These are phyloP conservation scores for Sebastes jordani DNA, from an alignment of 2,797 vertebrate species.

Conservation along the genomic window DNA sequence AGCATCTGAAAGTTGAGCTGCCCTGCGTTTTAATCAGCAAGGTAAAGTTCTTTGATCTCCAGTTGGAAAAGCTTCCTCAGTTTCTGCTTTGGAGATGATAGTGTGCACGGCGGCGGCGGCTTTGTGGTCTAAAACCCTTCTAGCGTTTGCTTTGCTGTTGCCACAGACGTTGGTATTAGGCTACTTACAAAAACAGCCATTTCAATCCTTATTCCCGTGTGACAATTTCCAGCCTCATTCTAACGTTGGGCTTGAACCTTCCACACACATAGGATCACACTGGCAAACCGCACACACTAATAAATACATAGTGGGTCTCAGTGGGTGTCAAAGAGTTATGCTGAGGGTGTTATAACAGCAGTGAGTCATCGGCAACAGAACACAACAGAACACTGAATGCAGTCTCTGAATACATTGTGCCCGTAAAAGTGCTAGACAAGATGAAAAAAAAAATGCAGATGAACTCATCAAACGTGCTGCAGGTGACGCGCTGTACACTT, in stretches of 20 bases:
- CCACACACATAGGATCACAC: conserved; percentile 3
- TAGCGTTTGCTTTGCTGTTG: conserved; percentile 29
- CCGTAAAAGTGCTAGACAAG: conserved; percentile 16
- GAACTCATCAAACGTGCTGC: conserved; percentile 19
- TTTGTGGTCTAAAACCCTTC: conserved; percentile 54
- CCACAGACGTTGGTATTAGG: conserved; percentile 45
- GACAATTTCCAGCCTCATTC: conserved; percentile 29
- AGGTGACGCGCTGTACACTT: background rate
- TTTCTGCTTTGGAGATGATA: conserved; percentile 47
- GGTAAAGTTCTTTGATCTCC: conserved; percentile 73
- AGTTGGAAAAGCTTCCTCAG: conserved; percentile 45
- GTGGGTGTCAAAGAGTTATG: conserved; percentile 59
- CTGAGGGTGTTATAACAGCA: conserved; percentile 65
- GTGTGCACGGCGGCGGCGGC: conserved; percentile 12
- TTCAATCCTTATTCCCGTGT: conserved; percentile 49
- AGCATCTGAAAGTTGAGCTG: conserved; percentile 64
- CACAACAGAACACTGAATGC: conserved; percentile 47
- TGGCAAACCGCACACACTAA: conserved; percentile 23
- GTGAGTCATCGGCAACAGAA: conserved; percentile 61
- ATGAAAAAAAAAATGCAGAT: background rate
- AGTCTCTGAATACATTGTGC: background rate
- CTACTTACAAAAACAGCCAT: conserved; percentile 45
- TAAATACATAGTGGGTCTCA: conserved; percentile 45
- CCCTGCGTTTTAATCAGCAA: conserved; percentile 68
- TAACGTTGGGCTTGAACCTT: conserved; percentile 32